Conservation (phyloP, 2,797 vertebrate genomes). For the Allobates femoralis region DNA sequence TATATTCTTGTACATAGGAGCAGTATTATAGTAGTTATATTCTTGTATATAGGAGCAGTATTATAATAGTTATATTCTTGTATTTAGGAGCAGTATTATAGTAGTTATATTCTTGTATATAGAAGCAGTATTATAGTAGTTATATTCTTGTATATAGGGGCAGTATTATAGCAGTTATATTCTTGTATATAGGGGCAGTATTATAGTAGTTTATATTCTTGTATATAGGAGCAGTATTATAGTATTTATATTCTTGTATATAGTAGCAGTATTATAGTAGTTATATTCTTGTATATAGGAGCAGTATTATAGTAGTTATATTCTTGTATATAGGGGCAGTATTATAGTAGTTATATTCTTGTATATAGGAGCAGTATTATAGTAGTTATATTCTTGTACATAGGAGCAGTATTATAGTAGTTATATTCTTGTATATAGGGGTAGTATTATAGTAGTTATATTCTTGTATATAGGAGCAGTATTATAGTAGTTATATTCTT, state of each 20-base stretch:
- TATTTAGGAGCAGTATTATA: neutral
- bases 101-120: neutral
- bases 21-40: constrained; percentile 5
- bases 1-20: neutral
- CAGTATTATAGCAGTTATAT: neutral
- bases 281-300: too few species aligned
- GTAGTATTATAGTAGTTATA: too few species aligned
- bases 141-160: neutral
- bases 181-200: too few species aligned
- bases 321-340: neutral
- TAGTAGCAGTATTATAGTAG: neutral
- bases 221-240: neutral
- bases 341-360: neutral
- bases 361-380: neutral
- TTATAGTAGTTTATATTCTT: neutral
- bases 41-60: neutral
- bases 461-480: too few species aligned
- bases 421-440: neutral
- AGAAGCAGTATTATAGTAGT: neutral
- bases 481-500: too few species aligned
- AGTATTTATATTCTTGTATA: neutral
- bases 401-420: neutral
- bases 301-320: neutral
- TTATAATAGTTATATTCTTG: neutral
- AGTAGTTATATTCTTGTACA: neutral